Conservation (phyloP, 1,140 invertebrate species). For the Laupala kohalensis region DNA sequence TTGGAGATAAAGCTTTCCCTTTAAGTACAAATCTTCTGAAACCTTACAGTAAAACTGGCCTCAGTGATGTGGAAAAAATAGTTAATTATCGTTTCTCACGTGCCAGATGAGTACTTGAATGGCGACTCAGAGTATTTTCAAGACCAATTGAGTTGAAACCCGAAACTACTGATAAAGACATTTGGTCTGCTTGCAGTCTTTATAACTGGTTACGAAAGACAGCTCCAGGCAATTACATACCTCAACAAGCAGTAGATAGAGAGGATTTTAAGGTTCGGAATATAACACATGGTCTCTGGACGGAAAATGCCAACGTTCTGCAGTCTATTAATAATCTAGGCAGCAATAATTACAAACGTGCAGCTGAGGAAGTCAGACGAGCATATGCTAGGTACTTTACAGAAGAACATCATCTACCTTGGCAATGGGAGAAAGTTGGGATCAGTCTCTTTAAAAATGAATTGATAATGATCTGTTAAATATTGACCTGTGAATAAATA, state of each 20-base stretch:
- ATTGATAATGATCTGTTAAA: too few species aligned
- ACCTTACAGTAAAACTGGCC: slow-evolving; percentile 8
- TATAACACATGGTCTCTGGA: slow-evolving; percentile 13
- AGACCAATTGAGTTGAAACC: slow-evolving; percentile 2
- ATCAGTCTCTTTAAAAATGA: too few species aligned
- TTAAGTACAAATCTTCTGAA: slow-evolving; percentile 12
- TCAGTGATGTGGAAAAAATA: neutral
- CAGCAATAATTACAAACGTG: neutral
- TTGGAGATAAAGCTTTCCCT: slow-evolving; percentile 15
- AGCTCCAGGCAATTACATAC: slow-evolving; percentile 7
- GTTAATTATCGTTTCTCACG: slow-evolving; percentile 8
- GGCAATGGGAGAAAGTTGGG: neutral
- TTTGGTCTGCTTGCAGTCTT: neutral
- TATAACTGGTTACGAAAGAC: slow-evolving; percentile 17
- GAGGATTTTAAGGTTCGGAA: slow-evolving; percentile 15
- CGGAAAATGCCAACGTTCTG: slow-evolving; percentile 8
- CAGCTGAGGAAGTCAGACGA: neutral
- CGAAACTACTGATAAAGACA: neutral
- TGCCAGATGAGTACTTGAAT: neutral
- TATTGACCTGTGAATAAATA: too few species aligned
- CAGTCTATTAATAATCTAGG: slow-evolving; percentile 11
- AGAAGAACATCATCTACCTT: neutral
- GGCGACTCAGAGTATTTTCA: slow-evolving; percentile 3
- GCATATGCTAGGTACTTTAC: neutral
- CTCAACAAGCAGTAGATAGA: slow-evolving; percentile 9